Conservation (phyloP, 2,797 vertebrate species). For the Sebastes reedi region DNA sequence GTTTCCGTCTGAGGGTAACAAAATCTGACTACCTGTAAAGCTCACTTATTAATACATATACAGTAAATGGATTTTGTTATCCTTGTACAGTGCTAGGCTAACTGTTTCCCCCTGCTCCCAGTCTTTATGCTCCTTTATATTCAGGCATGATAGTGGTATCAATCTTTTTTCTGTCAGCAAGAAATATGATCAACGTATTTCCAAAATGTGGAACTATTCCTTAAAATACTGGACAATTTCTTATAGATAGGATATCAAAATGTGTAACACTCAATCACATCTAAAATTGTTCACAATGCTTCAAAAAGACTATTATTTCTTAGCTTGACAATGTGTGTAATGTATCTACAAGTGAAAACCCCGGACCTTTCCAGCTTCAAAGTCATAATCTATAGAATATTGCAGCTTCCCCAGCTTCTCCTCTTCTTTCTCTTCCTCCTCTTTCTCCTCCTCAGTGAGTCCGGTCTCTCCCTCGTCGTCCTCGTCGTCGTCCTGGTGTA, state of each 20-base stretch:
- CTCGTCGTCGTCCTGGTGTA: conserved; percentile 87
- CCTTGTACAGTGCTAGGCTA: neutral
- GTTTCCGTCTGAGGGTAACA: neutral
- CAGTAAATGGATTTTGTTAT: neutral
- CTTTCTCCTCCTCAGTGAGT: conserved; percentile 94
- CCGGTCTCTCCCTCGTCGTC: conserved; percentile 94
- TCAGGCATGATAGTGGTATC: neutral
- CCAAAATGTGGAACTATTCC: neutral
- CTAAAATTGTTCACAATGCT: neutral
- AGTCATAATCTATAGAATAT: conserved; percentile 97
- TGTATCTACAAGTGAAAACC: neutral
- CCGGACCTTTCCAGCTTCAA: conserved; percentile 93
- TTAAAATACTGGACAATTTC: neutral
- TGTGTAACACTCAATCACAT: neutral
- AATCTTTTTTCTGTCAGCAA: neutral
- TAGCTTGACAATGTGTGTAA: neutral
- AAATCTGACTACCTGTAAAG: neutral
- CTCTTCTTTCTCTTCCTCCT: conserved; percentile 94
- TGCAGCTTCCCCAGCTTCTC: conserved; percentile 97
- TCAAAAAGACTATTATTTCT: neutral
- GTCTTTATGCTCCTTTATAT: neutral
- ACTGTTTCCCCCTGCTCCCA: neutral
- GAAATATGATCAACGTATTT: neutral
- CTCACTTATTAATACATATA: neutral
- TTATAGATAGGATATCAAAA: neutral